These are phyloP conservation scores for Eumeta japonica DNA, from an alignment of 1,140 invertebrate species.

Conservation along the genomic window DNA sequence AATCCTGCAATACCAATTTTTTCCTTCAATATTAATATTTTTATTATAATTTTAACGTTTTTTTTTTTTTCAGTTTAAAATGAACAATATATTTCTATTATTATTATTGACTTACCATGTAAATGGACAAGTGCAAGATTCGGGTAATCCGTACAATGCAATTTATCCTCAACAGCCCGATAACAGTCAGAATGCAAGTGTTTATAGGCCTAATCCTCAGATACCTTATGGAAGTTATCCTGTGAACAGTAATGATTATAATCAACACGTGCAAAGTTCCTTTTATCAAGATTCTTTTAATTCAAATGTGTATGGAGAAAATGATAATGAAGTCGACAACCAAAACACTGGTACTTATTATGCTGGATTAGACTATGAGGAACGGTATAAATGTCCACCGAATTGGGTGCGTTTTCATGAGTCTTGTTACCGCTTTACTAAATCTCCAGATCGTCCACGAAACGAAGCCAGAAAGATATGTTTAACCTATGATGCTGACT, in stretches of 20 bases:
- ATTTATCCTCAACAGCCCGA: conserved; percentile 29
- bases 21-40: too few relatives aligned
- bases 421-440: conserved; percentile 85
- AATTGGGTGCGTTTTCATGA: conserved; percentile 76
- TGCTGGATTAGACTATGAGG: conserved; percentile 42
- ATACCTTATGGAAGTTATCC: conserved; percentile 44
- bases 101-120: conserved; percentile 23
- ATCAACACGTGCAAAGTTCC: conserved; percentile 34
- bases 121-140: conserved; percentile 28
- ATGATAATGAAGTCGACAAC: conserved; percentile 40
- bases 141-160: conserved; percentile 26
- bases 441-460: conserved; percentile 75
- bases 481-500: conserved; percentile 75
- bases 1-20: too few relatives aligned
- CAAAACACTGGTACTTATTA: conserved; percentile 39
- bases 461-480: conserved; percentile 80
- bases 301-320: conserved; percentile 31
- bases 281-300: conserved; percentile 32
- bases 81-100: conserved; percentile 27
- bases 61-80: conserved; percentile 17
- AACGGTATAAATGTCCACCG: conserved; percentile 70
- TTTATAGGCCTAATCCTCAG: conserved; percentile 32
- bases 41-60: conserved; percentile 5
- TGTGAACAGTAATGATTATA: conserved; percentile 35
- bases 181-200: conserved; percentile 27